These are phyloP conservation scores for Rhagonycha lutea DNA, from an alignment of 2,888 invertebrate species.

Conservation along the genomic window DNA sequence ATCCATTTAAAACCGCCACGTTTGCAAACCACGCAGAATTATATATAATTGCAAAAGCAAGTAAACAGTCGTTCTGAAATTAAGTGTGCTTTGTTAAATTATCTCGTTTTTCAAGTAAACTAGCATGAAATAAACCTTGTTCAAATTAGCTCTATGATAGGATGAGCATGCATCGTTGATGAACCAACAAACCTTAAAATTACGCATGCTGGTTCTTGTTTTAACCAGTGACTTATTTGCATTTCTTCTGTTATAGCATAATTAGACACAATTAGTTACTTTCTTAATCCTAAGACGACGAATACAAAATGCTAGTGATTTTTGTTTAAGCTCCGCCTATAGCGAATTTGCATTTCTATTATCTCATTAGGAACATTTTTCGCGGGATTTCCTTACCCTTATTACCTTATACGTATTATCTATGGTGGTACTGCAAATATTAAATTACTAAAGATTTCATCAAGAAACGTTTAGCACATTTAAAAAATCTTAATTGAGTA, in stretches of 20 bases:
- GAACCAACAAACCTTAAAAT: background rate
- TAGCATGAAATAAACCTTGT: slow-evolving; percentile 14
- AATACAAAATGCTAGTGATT: background rate
- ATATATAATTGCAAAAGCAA: background rate
- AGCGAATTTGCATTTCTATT: background rate
- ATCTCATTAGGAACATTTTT: background rate
- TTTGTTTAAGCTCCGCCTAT: background rate
- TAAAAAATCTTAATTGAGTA: background rate
- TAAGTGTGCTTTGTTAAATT: slow-evolving; percentile 19
- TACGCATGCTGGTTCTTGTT: background rate
- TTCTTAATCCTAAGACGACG: background rate
- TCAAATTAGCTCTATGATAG: slow-evolving; percentile 5
- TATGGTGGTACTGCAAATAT: background rate
- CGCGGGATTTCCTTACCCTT: background rate
- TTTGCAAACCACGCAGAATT: background rate
- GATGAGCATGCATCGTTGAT: background rate
- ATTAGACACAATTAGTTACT: background rate
- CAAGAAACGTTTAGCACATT: background rate
- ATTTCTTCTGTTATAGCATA: background rate
- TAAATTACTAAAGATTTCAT: background rate
- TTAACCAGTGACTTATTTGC: background rate
- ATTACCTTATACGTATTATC: background rate
- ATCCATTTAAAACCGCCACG: background rate
- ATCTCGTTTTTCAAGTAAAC: slow-evolving; percentile 18
- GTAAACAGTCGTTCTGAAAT: background rate